These are phyloP conservation scores for Drosophila anomalata DNA, from an alignment of 2,888 invertebrate species.

Conservation along the genomic window DNA sequence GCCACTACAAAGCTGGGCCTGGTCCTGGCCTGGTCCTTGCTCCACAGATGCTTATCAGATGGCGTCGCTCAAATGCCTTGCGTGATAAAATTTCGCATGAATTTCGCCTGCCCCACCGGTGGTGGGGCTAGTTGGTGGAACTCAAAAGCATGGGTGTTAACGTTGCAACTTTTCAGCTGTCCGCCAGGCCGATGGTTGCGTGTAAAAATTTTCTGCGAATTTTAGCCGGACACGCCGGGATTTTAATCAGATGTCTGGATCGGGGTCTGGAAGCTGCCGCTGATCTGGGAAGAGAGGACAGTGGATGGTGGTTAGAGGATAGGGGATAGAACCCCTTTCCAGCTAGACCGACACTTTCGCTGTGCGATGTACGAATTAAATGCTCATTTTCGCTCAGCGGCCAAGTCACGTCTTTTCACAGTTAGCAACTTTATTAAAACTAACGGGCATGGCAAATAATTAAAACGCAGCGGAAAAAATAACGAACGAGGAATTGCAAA, in stretches of 20 bases:
- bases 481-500: slow-evolving; percentile 61
- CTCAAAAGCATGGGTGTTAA: slow-evolving; percentile 61
- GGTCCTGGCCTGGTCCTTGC: background rate
- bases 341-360: slow-evolving; percentile 65
- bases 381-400: slow-evolving; percentile 59
- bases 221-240: slow-evolving; percentile 56
- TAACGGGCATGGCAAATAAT: slow-evolving; percentile 73
- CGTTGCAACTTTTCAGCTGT: slow-evolving; percentile 73
- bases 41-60: slow-evolving; percentile 62
- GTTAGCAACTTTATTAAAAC: slow-evolving; percentile 79
- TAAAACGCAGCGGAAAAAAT: slow-evolving; percentile 62
- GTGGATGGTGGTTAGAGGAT: slow-evolving; percentile 8
- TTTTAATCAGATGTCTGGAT: slow-evolving; percentile 66
- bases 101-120: slow-evolving; percentile 46
- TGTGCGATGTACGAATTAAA: slow-evolving; percentile 57
- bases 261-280: slow-evolving; percentile 26
- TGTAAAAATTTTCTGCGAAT: slow-evolving; percentile 78
- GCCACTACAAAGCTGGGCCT: background rate
- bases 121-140: slow-evolving; percentile 6
- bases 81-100: slow-evolving; percentile 74
- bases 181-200: slow-evolving; percentile 57
- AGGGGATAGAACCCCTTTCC: slow-evolving; percentile 2
- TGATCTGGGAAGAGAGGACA: slow-evolving; percentile 6
- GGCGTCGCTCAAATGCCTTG: slow-evolving; percentile 58
- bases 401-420: slow-evolving; percentile 75